Evolutionary conservation across 1,140 invertebrate genomes (phyloP).

Genomic region (Paralvinella palmiformis): DNA sequence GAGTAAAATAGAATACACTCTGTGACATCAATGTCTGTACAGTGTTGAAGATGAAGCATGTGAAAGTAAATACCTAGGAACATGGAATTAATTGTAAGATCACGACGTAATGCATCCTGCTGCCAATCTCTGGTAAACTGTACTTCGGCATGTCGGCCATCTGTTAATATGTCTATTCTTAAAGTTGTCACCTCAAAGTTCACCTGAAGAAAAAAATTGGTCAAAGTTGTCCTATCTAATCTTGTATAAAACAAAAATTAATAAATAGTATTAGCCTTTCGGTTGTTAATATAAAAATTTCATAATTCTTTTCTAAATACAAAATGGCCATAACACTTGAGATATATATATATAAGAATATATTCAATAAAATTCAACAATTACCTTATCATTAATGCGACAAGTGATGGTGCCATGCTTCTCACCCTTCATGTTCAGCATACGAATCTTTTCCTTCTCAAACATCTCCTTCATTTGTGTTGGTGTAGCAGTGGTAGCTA

Average conservation of each 20-base stretch:
- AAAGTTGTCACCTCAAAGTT: constrained; percentile 69
- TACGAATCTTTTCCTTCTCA: constrained; percentile 71
- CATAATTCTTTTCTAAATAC: too few species aligned
- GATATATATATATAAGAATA: too few species aligned
- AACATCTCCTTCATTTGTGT: constrained; percentile 95
- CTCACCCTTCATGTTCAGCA: constrained; percentile 91
- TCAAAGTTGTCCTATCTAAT: too few species aligned
- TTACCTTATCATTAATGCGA: constrained; percentile 89
- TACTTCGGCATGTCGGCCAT: constrained; percentile 93
- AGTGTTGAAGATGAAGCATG: neutral
- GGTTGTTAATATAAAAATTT: too few species aligned
- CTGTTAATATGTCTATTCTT: constrained; percentile 83
- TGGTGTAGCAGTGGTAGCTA: constrained; percentile 95
- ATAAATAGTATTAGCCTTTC: too few species aligned
- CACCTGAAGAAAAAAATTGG: too few species aligned
- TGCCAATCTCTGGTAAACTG: constrained; percentile 92
- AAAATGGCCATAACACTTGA: too few species aligned
- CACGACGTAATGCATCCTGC: constrained; percentile 88
- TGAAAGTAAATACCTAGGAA: constrained; percentile 91
- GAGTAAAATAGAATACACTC: neutral
- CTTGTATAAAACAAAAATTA: too few species aligned
- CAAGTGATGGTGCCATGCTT: constrained; percentile 98
- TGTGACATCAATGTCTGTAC: too few species aligned
- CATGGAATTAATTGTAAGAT: constrained; percentile 98
- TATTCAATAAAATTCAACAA: constrained; percentile 69